These are phyloP conservation scores for Spheniscus mendiculus DNA, from an alignment of 2,113 vertebrate species.

Conservation along the genomic window DNA sequence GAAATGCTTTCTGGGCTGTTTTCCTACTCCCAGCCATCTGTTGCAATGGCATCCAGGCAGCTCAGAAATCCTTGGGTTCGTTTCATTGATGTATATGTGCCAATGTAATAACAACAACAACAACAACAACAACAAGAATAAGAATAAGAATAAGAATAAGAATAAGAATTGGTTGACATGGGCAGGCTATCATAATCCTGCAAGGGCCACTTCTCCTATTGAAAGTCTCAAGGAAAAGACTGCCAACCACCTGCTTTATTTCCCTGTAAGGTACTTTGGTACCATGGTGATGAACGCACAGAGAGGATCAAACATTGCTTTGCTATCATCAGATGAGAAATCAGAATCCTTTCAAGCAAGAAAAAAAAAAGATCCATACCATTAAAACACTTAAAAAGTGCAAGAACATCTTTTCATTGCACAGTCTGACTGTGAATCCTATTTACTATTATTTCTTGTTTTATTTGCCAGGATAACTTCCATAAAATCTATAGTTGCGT, in stretches of 20 bases:
- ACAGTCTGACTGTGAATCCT: neutral
- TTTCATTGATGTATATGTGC: neutral
- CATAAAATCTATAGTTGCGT: neutral
- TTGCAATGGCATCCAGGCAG: neutral
- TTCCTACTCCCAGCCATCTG: conserved; percentile 17
- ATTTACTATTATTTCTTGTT: neutral
- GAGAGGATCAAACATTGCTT: neutral
- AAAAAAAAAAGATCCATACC: neutral
- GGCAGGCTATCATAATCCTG: neutral
- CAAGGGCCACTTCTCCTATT: neutral
- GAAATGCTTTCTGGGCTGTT: neutral
- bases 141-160: neutral
- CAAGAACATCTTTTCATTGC: neutral
- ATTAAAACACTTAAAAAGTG: neutral
- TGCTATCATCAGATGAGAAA: neutral
- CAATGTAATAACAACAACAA: neutral
- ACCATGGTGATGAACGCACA: neutral
- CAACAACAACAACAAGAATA: neutral
- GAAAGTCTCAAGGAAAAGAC: neutral
- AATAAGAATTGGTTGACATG: neutral
- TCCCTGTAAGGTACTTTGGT: neutral
- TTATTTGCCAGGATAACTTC: neutral
- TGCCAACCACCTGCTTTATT: neutral
- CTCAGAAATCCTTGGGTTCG: neutral
- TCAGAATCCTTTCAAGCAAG: neutral